A percentile compares a stretch with the other conserved stretches of the same genome.
These are phyloP conservation scores for Perodicticus potto DNA, from an alignment of 2,797 vertebrate species.

Conservation along the genomic window DNA sequence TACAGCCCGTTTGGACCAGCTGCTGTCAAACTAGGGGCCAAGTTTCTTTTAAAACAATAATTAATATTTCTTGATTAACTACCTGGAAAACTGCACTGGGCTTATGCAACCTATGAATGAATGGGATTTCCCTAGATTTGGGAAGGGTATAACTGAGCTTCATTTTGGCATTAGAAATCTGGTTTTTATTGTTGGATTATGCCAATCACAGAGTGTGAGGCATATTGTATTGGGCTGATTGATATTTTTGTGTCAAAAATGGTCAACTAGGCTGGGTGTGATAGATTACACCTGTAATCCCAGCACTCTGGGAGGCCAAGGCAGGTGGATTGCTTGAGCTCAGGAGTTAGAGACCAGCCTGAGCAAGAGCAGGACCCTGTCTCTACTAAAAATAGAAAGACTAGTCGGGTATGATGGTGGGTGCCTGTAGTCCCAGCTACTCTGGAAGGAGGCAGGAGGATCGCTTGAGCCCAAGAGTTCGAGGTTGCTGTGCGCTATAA, in stretches of 20 bases:
- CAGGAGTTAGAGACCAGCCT: too few species aligned
- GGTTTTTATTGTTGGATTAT: background rate
- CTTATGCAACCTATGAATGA: constrained; percentile 2
- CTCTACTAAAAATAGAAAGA: too few species aligned
- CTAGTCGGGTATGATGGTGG: too few species aligned
- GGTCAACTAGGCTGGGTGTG: background rate
- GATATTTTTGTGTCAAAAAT: constrained; percentile 19
- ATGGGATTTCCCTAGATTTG: constrained; percentile 36
- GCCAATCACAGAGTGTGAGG: background rate
- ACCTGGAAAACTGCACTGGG: background rate
- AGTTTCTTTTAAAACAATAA: constrained; percentile 66
- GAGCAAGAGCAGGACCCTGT: too few species aligned
- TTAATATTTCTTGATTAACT: constrained; percentile 62
- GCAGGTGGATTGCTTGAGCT: too few species aligned
- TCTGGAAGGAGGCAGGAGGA: too few species aligned
- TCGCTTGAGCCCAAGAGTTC: too few species aligned
- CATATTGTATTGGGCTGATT: background rate
- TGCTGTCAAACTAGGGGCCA: constrained; percentile 64
- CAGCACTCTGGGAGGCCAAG: too few species aligned
- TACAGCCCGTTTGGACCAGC: constrained; percentile 61
- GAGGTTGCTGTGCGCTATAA: too few species aligned
- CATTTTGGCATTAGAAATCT: background rate
- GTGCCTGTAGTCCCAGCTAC: too few species aligned
- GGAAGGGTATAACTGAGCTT: background rate
- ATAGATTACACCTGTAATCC: too few species aligned